Percentiles rank a stretch among this genome's conserved stretches.
These are phyloP conservation scores for Charanyca ferruginea DNA, from an alignment of 2,888 invertebrate species.

Conservation along the genomic window DNA sequence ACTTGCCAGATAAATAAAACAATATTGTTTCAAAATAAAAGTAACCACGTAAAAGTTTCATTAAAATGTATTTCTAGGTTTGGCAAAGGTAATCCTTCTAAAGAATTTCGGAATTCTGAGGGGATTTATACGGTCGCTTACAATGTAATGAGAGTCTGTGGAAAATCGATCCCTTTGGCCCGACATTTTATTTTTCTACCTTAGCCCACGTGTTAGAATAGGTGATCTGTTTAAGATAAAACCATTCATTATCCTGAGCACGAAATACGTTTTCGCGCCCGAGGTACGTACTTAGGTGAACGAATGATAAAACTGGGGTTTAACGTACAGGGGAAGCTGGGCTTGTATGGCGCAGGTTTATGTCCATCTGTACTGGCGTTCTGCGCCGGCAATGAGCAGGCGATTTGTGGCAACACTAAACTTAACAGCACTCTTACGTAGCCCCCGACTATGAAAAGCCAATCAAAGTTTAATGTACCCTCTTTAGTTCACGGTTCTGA, in stretches of 20 bases:
- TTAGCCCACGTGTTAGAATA: conserved; percentile 62
- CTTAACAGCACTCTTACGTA: conserved; percentile 80
- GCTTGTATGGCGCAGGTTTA: conserved; percentile 68
- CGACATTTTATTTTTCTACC: conserved; percentile 61
- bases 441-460: conserved; percentile 83
- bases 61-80: conserved; percentile 51
- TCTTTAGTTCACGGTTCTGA: conserved; percentile 73
- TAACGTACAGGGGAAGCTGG: conserved; percentile 72
- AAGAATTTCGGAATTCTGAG: conserved; percentile 59
- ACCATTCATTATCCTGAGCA: conserved; percentile 64
- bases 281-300: conserved; percentile 63
- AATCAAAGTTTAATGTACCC: conserved; percentile 85
- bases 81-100: conserved; percentile 47
- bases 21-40: conserved; percentile 20
- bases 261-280: conserved; percentile 62
- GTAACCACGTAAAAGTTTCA: conserved; percentile 25
- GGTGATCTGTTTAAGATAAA: conserved; percentile 68
- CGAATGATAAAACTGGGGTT: conserved; percentile 73
- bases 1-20: conserved; percentile 12
- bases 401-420: conserved; percentile 84
- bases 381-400: conserved; percentile 73
- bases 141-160: conserved; percentile 59
- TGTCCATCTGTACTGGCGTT: conserved; percentile 71
- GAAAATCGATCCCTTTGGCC: conserved; percentile 57
- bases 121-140: conserved; percentile 60